Evolutionary conservation across 2,797 vertebrate species (phyloP).

Genomic region (Eurystomus glaucurus): DNA sequence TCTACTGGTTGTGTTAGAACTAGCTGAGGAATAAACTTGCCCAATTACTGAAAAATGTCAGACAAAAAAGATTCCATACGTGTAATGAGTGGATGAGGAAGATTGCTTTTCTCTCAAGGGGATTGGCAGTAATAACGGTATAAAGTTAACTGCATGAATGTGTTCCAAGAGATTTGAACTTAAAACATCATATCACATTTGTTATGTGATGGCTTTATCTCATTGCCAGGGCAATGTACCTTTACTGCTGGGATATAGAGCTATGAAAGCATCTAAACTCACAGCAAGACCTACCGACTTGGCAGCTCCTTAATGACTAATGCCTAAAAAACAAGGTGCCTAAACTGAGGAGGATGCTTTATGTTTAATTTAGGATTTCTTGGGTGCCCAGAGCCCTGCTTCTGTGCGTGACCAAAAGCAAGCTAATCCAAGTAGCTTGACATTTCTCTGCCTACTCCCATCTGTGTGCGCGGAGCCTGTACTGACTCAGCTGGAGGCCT

Average conservation of each 20-base stretch:
- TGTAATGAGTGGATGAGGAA: conserved; percentile 1
- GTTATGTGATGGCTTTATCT: background rate
- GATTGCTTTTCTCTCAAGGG: conserved; percentile 55
- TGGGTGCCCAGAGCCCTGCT: background rate
- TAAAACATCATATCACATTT: conserved; percentile 1
- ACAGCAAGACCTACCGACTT: background rate
- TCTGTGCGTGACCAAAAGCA: conserved; percentile 35
- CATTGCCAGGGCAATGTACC: background rate
- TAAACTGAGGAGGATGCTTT: background rate
- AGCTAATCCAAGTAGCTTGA: conserved; percentile 65
- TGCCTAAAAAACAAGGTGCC: background rate
- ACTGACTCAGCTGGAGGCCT: conserved; percentile 61
- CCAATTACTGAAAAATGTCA: conserved; percentile 71
- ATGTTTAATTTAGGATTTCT: conserved; percentile 14
- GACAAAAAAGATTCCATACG: conserved; percentile 47
- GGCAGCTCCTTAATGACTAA: background rate
- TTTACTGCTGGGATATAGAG: background rate
- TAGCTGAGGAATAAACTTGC: conserved; percentile 50
- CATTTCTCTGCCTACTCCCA: conserved; percentile 74
- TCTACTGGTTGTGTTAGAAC: conserved; percentile 53
- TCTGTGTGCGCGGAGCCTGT: background rate
- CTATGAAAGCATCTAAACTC: background rate
- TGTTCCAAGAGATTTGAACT: conserved; percentile 37
- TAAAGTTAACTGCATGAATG: conserved; percentile 6
- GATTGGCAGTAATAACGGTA: conserved; percentile 2